phyloP scores from a whole-genome alignment of 2,888 invertebrate species.

The Deroplatys truncata region DNA sequence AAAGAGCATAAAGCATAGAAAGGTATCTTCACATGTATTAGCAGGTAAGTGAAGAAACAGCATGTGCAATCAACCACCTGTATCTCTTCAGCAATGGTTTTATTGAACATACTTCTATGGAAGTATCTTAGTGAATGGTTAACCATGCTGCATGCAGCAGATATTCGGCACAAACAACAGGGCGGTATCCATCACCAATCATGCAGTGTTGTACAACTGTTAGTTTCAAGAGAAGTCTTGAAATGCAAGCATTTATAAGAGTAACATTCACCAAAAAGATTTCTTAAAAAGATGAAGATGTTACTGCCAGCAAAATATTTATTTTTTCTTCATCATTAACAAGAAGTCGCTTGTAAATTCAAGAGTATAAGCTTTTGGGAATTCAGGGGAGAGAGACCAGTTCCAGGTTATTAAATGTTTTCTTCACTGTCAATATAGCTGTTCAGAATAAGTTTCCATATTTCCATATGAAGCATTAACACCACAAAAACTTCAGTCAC shows the following conservation, averaged over 20 bases:
- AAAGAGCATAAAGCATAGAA: not conserved
- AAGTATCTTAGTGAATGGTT: not conserved
- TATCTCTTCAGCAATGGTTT: not conserved
- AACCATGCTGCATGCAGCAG: not conserved
- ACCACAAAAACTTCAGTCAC: not conserved
- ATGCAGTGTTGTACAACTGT: not conserved
- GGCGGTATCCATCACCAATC: not conserved
- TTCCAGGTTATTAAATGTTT: slow-evolving; percentile 6
- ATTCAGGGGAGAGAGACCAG: slow-evolving; percentile 19
- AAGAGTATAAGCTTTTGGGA: not conserved
- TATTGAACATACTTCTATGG: not conserved
- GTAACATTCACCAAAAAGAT: not conserved
- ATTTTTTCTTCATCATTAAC: not conserved
- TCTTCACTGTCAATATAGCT: not conserved
- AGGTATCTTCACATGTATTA: not conserved
- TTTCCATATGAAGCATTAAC: not conserved
- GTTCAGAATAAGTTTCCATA: not conserved
- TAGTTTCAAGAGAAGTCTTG: not conserved
- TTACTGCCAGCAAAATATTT: not conserved
- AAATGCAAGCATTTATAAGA: not conserved
- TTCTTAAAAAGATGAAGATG: not conserved
- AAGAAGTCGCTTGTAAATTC: not conserved
- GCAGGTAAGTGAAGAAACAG: not conserved
- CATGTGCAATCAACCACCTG: not conserved
- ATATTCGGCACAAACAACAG: not conserved